phyloP scores from a whole-genome alignment of 64 coral and sea anemone genomes.

The Hydrozoanthus tunicans region DNA sequence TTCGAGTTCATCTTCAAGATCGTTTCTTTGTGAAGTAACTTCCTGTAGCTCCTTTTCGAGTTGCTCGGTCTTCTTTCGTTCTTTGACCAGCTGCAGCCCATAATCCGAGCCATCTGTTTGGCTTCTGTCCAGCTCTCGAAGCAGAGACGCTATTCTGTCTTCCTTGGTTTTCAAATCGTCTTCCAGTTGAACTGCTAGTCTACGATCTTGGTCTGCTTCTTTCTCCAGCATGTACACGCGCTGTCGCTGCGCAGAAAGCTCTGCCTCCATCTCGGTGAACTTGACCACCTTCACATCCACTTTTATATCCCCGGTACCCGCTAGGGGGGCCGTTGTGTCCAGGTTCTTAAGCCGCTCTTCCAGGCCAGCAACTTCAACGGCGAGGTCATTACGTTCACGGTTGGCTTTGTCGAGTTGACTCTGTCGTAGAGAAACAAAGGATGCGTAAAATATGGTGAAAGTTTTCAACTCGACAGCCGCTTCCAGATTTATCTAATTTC shows the following conservation, averaged over 20 bases:
- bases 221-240: slow-evolving; percentile 72
- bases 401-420: slow-evolving; percentile 49
- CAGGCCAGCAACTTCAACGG: slow-evolving; percentile 72
- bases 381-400: slow-evolving; percentile 71
- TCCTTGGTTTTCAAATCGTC: slow-evolving; percentile 58
- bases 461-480: background rate
- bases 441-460: background rate
- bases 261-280: slow-evolving; percentile 64
- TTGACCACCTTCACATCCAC: slow-evolving; percentile 55
- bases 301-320: slow-evolving; percentile 1
- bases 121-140: slow-evolving; percentile 42
- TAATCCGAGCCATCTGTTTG: slow-evolving; percentile 62
- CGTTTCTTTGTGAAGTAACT: slow-evolving; percentile 48
- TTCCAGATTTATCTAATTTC: background rate
- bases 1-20: slow-evolving; percentile 58
- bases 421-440: background rate
- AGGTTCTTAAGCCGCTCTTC: slow-evolving; percentile 68
- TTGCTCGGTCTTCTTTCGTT: slow-evolving; percentile 57
- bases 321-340: slow-evolving; percentile 25
- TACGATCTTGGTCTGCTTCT: slow-evolving; percentile 57
- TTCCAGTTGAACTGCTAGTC: slow-evolving; percentile 49
- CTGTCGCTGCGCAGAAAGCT: slow-evolving; percentile 66
- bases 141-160: slow-evolving; percentile 54
- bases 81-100: slow-evolving; percentile 43
- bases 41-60: slow-evolving; percentile 77